A percentile compares a stretch with the other conserved stretches of the same genome.
These are phyloP conservation scores for Caenorhabditis sp. DNA, from an alignment of 2,888 invertebrate species.

Conservation along the genomic window DNA sequence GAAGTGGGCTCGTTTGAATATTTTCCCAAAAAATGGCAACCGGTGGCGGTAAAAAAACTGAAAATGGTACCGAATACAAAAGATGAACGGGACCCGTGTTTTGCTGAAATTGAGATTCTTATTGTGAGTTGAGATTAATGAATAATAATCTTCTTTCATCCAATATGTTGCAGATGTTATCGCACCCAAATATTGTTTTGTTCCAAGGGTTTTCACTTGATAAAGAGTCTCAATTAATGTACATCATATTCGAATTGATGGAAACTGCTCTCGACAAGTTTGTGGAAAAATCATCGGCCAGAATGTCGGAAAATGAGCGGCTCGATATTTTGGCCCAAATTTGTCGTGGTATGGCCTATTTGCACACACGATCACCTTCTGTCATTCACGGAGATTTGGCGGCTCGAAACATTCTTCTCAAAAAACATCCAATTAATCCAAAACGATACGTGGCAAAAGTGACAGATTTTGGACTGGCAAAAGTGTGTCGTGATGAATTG, in stretches of 20 bases:
- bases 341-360: constrained; percentile 81
- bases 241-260: constrained; percentile 48
- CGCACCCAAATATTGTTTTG: constrained; percentile 47
- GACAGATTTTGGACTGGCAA: constrained; percentile 56
- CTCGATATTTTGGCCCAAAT: constrained; percentile 50
- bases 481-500: constrained; percentile 38
- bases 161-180: constrained; percentile 38
- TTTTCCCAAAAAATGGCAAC: not conserved
- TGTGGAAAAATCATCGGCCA: constrained; percentile 27
- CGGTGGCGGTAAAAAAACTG: constrained; percentile 42
- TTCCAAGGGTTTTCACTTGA: constrained; percentile 42
- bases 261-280: constrained; percentile 43
- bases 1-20: constrained; percentile 17
- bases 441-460: constrained; percentile 30
- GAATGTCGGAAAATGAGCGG: constrained; percentile 35
- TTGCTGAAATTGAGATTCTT: constrained; percentile 45
- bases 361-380: constrained; percentile 97
- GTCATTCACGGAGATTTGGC: constrained; percentile 96
- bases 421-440: constrained; percentile 71
- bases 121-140: too few relatives aligned
- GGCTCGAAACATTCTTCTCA: constrained; percentile 99
- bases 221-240: constrained; percentile 7
- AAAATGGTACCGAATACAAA: constrained; percentile 10
- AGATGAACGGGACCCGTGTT: constrained; percentile 29
- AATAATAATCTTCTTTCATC: too few relatives aligned